phyloP scores from a whole-genome alignment of 2,888 invertebrate genomes.

The Homarus gammarus region DNA sequence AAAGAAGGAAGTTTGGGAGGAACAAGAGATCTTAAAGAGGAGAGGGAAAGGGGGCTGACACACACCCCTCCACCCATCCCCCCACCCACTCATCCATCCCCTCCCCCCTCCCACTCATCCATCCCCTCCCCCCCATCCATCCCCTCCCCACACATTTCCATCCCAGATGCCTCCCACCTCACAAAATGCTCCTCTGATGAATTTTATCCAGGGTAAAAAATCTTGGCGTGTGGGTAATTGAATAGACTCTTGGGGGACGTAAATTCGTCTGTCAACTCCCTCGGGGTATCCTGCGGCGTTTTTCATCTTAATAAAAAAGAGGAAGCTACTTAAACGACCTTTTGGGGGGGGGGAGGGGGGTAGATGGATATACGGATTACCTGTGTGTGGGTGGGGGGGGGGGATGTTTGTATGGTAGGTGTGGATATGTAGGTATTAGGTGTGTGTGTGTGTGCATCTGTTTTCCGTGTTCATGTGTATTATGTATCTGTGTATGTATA shows the following conservation, averaged over 20 bases:
- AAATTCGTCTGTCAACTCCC: constrained; percentile 7
- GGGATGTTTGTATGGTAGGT: not conserved
- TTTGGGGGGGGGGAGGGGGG: not conserved
- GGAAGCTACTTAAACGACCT: not conserved
- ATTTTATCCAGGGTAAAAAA: not conserved
- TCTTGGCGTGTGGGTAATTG: constrained; percentile 12
- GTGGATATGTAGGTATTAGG: not conserved
- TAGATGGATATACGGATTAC: not conserved
- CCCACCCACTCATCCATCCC: no score
- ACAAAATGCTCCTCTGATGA: not conserved
- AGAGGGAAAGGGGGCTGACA: constrained; percentile 31
- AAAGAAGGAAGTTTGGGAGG: constrained; percentile 17
- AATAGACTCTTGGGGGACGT: constrained; percentile 5
- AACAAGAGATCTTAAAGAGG: not conserved
- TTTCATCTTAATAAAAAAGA: not conserved
- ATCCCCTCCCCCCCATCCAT: not conserved
- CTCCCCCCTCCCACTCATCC: not conserved
- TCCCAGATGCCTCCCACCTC: not conserved
- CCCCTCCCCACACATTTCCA: not conserved
- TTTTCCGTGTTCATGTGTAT: not conserved
- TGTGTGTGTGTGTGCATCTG: not conserved
- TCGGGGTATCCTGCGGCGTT: not conserved
- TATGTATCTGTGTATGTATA: not conserved
- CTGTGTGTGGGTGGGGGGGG: not conserved
- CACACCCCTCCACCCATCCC: no score